phyloP scores from a whole-genome alignment of 2,797 vertebrate genomes.

The Erpetoichthys calabaricus region DNA sequence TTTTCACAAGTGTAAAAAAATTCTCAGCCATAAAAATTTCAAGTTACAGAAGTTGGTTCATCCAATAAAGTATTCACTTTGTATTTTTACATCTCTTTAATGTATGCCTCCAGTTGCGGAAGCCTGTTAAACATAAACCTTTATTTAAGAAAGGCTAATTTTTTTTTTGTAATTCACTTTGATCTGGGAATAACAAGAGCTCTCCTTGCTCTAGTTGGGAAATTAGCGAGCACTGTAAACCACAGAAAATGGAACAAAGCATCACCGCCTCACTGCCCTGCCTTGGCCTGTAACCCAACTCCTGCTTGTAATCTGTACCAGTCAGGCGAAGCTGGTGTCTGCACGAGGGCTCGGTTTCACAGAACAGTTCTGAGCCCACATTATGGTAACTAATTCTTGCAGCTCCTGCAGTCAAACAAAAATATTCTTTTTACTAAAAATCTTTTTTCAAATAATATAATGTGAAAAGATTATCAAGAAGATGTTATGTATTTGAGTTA shows the following conservation, averaged over 20 bases:
- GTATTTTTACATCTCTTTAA: slow-evolving; percentile 16
- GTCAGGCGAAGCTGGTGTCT: slow-evolving; percentile 10
- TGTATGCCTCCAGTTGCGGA: slow-evolving; percentile 15
- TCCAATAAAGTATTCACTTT: slow-evolving; percentile 14
- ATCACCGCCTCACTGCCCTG: neutral
- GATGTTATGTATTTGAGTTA: too few species aligned
- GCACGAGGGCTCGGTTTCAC: neutral
- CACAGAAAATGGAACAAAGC: slow-evolving; percentile 14
- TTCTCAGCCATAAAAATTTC: too few species aligned
- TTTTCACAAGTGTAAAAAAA: too few species aligned
- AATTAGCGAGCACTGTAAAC: slow-evolving; percentile 18
- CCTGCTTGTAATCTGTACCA: slow-evolving; percentile 19
- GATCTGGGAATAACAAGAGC: slow-evolving; percentile 12
- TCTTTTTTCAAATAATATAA: too few species aligned
- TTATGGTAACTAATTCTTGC: too few species aligned
- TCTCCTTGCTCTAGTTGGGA: neutral
- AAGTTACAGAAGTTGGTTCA: slow-evolving; percentile 8
- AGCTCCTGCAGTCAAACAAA: too few species aligned
- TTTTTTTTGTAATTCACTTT: slow-evolving; percentile 17
- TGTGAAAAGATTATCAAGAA: too few species aligned
- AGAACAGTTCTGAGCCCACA: too few species aligned
- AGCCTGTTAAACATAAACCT: slow-evolving; percentile 14
- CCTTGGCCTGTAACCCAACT: neutral
- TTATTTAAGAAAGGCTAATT: slow-evolving; percentile 15
- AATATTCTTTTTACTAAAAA: too few species aligned